phyloP scores from a whole-genome alignment of 1,140 invertebrate genomes.

The Calycopis cecrops region DNA sequence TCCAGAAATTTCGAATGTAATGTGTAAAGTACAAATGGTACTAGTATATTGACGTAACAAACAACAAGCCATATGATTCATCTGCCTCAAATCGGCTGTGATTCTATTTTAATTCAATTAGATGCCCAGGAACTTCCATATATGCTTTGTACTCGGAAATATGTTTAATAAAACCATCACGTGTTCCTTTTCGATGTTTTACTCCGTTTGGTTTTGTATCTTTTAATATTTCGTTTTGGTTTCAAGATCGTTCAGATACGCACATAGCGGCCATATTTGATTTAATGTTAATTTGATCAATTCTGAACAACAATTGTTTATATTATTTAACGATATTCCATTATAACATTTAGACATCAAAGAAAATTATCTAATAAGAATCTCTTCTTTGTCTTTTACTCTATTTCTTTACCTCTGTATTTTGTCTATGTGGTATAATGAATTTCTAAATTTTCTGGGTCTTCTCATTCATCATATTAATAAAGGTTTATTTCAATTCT shows the following conservation, averaged over 20 bases:
- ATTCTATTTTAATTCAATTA: conserved; percentile 70
- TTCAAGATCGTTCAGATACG: background rate
- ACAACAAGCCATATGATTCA: conserved; percentile 50
- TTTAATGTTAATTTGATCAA: conserved; percentile 37
- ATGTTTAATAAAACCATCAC: conserved; percentile 25
- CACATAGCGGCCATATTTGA: conserved; percentile 26
- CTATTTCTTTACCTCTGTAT: too few species aligned
- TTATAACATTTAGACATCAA: too few species aligned
- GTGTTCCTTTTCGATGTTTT: conserved; percentile 23
- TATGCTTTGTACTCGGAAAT: conserved; percentile 39
- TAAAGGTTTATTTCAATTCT: too few species aligned
- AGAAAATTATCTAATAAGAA: too few species aligned
- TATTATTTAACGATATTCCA: too few species aligned
- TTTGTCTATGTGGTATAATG: too few species aligned
- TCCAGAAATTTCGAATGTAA: conserved; percentile 13
- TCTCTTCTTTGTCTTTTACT: too few species aligned
- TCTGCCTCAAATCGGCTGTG: conserved; percentile 51
- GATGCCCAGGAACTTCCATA: conserved; percentile 58
- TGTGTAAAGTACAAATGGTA: conserved; percentile 23
- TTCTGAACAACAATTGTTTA: conserved; percentile 26
- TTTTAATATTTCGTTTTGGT: conserved; percentile 23
- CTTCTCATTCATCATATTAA: too few species aligned
- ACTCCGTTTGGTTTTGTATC: conserved; percentile 30
- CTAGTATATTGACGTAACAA: conserved; percentile 42
- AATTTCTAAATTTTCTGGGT: too few species aligned